Conservation (phyloP, 2,113 vertebrate genomes). For the Oncorhynchus keta region DNA sequence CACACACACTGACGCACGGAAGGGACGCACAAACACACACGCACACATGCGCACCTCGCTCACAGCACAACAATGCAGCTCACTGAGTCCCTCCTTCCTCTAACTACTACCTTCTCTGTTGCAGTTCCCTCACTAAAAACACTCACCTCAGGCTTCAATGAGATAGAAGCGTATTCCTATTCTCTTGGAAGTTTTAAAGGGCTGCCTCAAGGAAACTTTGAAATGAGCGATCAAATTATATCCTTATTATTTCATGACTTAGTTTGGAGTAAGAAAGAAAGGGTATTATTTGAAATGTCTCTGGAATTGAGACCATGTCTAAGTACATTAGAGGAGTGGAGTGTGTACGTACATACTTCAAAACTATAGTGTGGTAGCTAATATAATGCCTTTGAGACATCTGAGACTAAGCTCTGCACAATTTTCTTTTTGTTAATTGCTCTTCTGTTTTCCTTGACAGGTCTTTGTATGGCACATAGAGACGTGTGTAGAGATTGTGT, state of each 20-base stretch:
- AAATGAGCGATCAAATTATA: conserved; percentile 7
- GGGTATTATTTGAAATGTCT: conserved; percentile 8
- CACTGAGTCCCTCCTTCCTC: neutral
- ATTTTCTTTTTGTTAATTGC: neutral
- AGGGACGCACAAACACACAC: too few species aligned
- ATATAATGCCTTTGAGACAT: neutral
- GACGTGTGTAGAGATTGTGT: neutral
- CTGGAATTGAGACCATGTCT: conserved; percentile 4
- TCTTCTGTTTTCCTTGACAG: neutral
- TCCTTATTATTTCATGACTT: conserved; percentile 22
- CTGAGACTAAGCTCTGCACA: neutral
- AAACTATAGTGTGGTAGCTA: neutral
- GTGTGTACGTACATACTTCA: too few species aligned
- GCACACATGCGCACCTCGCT: too few species aligned
- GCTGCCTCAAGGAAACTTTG: neutral
- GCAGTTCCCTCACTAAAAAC: neutral
- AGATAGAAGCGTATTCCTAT: neutral
- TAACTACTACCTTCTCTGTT: conserved; percentile 10
- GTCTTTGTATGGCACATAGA: neutral
- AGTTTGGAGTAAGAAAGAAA: neutral
- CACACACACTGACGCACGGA: too few species aligned
- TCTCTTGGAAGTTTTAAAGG: neutral
- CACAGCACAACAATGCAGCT: conserved; percentile 38
- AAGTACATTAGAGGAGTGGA: neutral
- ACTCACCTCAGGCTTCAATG: neutral